Evolutionary conservation across 2,113 vertebrate species (phyloP).

Genomic region (Grus americana): DNA sequence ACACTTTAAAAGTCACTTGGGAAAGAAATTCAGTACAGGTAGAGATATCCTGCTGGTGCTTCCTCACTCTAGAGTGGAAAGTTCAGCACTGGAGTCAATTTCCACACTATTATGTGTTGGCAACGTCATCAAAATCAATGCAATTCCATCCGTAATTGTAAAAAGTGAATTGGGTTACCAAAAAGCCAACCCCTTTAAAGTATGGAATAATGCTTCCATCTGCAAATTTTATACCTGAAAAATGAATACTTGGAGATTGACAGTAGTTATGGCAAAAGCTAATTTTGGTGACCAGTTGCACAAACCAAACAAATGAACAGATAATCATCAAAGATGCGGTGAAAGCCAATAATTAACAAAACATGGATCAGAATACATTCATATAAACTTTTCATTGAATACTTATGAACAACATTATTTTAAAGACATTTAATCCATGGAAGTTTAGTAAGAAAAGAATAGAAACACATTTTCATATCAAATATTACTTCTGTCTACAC

Average conservation of each 20-base stretch:
- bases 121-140: neutral
- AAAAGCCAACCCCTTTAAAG: neutral
- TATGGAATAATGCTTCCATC: neutral
- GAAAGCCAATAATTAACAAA: neutral
- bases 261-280: neutral
- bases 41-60: neutral
- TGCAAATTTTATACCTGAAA: neutral
- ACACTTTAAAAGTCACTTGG: constrained; percentile 13
- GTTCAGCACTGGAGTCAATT: neutral
- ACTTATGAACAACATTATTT: neutral
- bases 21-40: neutral
- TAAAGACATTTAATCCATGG: neutral
- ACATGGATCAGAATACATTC: neutral
- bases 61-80: neutral
- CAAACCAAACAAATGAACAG: neutral
- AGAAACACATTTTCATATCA: neutral
- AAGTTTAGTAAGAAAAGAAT: neutral
- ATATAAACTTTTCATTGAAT: neutral
- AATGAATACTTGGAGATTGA: neutral
- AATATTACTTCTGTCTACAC: neutral
- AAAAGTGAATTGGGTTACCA: neutral
- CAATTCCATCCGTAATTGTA: constrained; percentile 1
- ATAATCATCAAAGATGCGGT: neutral
- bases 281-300: neutral
- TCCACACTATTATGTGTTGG: neutral